phyloP scores from a whole-genome alignment of 2,888 invertebrate genomes.

The Lepidocyrtoides sp. region DNA sequence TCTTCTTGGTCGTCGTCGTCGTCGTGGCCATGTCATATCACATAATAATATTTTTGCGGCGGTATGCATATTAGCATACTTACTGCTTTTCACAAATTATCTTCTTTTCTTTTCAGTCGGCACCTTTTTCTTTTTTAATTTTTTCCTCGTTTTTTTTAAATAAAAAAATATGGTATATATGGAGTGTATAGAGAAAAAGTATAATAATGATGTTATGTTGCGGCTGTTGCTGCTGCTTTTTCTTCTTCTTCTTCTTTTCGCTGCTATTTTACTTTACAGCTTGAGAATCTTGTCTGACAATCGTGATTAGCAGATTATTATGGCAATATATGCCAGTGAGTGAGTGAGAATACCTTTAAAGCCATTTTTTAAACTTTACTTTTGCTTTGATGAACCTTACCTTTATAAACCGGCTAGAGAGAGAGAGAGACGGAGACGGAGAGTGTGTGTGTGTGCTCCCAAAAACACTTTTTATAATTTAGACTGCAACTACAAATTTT shows the following conservation, averaged over 20 bases:
- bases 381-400: constrained; percentile 1
- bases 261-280: constrained; percentile 21
- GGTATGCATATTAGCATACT: constrained; percentile 58
- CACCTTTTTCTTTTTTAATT: constrained; percentile 35
- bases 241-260: no score
- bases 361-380: neutral
- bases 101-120: constrained; percentile 37
- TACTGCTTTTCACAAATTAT: constrained; percentile 59
- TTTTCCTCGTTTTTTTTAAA: constrained; percentile 8
- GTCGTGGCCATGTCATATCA: constrained; percentile 49
- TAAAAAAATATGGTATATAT: constrained; percentile 6
- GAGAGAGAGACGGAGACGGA: no score
- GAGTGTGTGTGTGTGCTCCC: neutral
- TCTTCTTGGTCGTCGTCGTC: neutral
- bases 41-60: constrained; percentile 54
- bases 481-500: neutral
- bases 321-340: constrained; percentile 36
- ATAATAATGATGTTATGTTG: neutral
- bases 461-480: constrained; percentile 19
- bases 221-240: neutral
- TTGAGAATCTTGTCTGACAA: constrained; percentile 44
- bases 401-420: constrained; percentile 23
- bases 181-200: constrained; percentile 19
- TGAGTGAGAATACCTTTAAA: constrained; percentile 3
- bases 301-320: constrained; percentile 70